Conservation (phyloP, 2,797 vertebrate species). For the Eulemur rubriventer region DNA sequence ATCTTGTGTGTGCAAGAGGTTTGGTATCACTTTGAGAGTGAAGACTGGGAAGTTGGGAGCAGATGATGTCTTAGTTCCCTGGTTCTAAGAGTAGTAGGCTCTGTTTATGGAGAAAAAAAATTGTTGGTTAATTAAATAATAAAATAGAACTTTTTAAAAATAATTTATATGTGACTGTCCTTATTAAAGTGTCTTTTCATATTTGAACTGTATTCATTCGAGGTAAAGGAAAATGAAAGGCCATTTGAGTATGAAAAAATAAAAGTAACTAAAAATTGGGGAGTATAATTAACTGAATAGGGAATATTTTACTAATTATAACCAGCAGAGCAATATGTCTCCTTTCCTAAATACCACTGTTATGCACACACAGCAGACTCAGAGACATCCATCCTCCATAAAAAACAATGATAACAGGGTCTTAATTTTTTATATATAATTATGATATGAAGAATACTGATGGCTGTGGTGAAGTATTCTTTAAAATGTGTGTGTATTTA, state of each 20-base stretch:
- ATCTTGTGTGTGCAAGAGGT: not conserved
- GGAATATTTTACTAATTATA: not conserved
- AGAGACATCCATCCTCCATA: not conserved
- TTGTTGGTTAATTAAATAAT: not conserved
- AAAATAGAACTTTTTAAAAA: not conserved
- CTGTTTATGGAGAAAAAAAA: not conserved
- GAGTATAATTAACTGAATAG: not conserved
- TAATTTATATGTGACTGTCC: not conserved
- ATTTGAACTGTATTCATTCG: not conserved
- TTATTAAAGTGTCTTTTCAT: not conserved
- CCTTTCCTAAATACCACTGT: not conserved
- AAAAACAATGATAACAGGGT: not conserved
- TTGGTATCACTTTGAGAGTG: not conserved
- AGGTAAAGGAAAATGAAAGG: not conserved
- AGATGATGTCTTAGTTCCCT: not conserved
- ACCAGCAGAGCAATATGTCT: not conserved
- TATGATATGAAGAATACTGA: not conserved
- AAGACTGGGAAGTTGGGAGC: not conserved
- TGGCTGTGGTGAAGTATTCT: not conserved
- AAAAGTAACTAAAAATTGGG: not conserved
- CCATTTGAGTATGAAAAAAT: not conserved
- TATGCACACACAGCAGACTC: not conserved
- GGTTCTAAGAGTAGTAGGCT: not conserved
- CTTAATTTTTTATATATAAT: conserved; percentile 12
- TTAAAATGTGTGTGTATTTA: not conserved